Percentiles rank a stretch among this genome's conserved stretches.
Evolutionary conservation across 2,113 vertebrate genomes (phyloP).

Genomic region (Panthera tigris): DNA sequence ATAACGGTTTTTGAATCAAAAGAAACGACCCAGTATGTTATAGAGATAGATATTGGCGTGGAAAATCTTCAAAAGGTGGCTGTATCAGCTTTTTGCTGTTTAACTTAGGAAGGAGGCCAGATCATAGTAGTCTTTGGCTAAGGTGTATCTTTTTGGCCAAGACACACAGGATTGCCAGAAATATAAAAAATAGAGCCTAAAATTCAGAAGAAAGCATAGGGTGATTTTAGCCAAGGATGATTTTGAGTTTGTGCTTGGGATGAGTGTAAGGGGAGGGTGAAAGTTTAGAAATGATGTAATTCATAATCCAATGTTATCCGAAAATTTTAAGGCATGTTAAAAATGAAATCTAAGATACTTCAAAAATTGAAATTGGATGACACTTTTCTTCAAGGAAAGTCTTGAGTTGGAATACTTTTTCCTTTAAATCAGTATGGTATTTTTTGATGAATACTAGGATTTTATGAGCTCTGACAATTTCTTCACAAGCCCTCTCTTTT

Average conservation of each 20-base stretch:
- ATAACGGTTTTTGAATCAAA: background rate
- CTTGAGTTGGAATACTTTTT: conserved; percentile 29
- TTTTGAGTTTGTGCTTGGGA: background rate
- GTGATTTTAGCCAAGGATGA: background rate
- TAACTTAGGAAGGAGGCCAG: background rate
- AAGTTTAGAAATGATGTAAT: background rate
- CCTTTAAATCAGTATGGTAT: conserved; percentile 10
- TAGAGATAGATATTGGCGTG: background rate
- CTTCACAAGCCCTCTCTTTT: conserved; percentile 58
- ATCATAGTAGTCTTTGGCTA: background rate
- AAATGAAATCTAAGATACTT: conserved; percentile 34
- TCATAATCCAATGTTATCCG: background rate
- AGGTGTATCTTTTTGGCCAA: background rate
- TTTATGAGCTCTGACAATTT: conserved; percentile 67
- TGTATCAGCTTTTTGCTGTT: background rate
- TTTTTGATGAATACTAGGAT: conserved; percentile 53
- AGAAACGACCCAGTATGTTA: background rate
- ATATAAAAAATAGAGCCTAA: background rate
- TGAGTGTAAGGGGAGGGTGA: background rate
- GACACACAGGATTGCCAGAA: background rate
- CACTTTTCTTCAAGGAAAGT: conserved; percentile 1
- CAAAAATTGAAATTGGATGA: background rate
- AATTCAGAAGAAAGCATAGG: background rate
- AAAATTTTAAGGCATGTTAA: background rate
- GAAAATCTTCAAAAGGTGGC: background rate